phyloP scores from a whole-genome alignment of 2,888 invertebrate species.

The Pachydiplax longipennis region DNA sequence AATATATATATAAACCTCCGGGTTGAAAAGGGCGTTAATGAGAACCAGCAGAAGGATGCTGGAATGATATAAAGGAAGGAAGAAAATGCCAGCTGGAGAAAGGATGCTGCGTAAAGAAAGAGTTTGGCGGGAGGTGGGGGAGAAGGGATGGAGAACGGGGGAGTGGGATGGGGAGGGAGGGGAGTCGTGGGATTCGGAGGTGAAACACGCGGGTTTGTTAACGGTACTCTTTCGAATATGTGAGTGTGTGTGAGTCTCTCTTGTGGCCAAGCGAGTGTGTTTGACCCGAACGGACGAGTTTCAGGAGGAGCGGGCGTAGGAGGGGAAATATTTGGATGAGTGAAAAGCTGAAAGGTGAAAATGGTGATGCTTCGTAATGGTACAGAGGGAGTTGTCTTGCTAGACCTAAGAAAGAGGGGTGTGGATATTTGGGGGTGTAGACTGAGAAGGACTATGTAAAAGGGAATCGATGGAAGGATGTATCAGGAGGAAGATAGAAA shows the following conservation, averaged over 20 bases:
- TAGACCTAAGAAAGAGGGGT: not conserved
- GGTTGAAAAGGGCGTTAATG: not conserved
- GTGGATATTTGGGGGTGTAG: not conserved
- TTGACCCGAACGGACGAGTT: conserved; percentile 1
- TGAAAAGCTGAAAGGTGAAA: not conserved
- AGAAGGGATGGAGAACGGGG: not conserved
- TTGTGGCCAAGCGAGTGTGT: not conserved
- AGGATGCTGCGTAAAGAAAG: not conserved
- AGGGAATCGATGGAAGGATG: not conserved
- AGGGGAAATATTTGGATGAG: not conserved
- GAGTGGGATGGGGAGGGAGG: not conserved
- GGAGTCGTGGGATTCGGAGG: conserved; percentile 23
- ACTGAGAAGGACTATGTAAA: not conserved
- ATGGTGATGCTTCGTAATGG: not conserved
- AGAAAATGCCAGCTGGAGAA: not conserved
- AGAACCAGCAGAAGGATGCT: not conserved
- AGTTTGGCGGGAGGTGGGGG: not conserved
- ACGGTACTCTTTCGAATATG: conserved; percentile 37
- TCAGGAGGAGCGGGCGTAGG: not conserved
- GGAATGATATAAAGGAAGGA: not conserved
- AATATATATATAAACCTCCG: not conserved
- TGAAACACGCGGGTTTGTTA: conserved; percentile 18
- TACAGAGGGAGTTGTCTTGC: not conserved
- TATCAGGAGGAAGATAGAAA: too few species aligned
- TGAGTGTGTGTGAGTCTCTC: conserved; percentile 1